phyloP scores from a whole-genome alignment of 64 coral and sea anemone species.

The Porites lutea region DNA sequence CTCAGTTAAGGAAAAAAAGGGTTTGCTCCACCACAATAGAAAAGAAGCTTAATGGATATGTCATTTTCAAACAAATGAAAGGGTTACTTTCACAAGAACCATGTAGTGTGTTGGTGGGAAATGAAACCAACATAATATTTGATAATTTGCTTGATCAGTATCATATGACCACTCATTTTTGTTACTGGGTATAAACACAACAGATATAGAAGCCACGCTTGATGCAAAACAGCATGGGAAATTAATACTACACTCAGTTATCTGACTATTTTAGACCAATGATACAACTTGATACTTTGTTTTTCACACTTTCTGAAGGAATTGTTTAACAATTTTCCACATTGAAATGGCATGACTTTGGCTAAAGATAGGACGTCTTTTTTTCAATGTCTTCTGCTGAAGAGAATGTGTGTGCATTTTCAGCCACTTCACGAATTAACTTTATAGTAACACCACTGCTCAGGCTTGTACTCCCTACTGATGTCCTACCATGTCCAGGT shows the following conservation, averaged over 20 bases:
- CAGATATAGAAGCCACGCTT: conserved; percentile 1
- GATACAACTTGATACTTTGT: no score
- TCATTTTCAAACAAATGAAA: conserved; percentile 22
- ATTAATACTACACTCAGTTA: background rate
- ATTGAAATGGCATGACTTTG: conserved; percentile 30
- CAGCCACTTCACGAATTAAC: background rate
- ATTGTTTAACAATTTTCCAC: conserved; percentile 18
- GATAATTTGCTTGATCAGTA: background rate
- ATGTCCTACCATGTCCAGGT: background rate
- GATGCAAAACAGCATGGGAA: background rate
- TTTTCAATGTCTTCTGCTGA: background rate
- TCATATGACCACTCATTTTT: conserved; percentile 12
- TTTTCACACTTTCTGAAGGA: no score
- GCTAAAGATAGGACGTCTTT: background rate
- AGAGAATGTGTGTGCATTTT: background rate
- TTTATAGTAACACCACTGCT: conserved; percentile 8
- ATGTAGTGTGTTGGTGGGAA: background rate
- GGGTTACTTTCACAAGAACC: conserved; percentile 20
- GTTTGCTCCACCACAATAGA: background rate
- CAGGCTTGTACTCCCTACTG: conserved; percentile 6
- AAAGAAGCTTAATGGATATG: background rate
- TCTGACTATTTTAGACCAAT: no score
- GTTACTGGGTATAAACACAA: background rate
- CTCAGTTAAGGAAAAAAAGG: background rate
- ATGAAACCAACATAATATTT: background rate